Base-by-base conservation (phyloP, 2,888 invertebrate species). In the Nebria salina region DNA sequence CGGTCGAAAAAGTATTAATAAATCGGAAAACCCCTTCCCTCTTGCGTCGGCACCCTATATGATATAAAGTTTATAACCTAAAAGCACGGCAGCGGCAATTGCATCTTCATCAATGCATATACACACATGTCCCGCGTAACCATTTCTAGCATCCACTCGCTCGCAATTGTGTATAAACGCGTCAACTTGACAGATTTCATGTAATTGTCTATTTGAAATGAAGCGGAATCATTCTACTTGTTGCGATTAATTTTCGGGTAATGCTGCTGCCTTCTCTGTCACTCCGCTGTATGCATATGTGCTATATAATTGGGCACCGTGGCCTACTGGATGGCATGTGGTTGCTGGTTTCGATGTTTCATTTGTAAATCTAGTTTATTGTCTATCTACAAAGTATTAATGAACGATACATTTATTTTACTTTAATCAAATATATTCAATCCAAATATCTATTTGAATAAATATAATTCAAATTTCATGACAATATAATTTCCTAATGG, bases 171-270 rank as follows among this genome's bases (percentile, higher is more conserved):
- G 70, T 70, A 70, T 20, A 26, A 5, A 20, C 80, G 68, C 77
- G 82, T 83, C 83, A 83, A 80, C 77, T 82, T 85, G 84, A 85
- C 84, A 83, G 83, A 84, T 84, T 84, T 83, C 84, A 84, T 84
- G 84, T 85, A 85, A 85, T 85, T 85, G 85, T 84, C 84, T 84
- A 84, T 85, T 85, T 84, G 83, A 83, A 84, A 84, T 83, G 83
- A 84, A 83, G 84, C 83, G 81, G 72, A 66, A 81, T 81, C 72
- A 81, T 76, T 81, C 76, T 76, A 81, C 81, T 81, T 81, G 81
- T 81, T 81, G 81, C 81, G 73, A 81, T 81, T 81, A 81, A 81
- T 81, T 81, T 76, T 81, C 72, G 70, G 76, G 75, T 72, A 70
- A 75, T 81, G 75, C 54, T 81, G 75, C 54, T 65, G 20, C 75